Evolutionary conservation across 2,797 vertebrate genomes (phyloP), one percentile per base, ranked within the genome.

Genomic region (Hypotaenidia okinawae): DNA sequence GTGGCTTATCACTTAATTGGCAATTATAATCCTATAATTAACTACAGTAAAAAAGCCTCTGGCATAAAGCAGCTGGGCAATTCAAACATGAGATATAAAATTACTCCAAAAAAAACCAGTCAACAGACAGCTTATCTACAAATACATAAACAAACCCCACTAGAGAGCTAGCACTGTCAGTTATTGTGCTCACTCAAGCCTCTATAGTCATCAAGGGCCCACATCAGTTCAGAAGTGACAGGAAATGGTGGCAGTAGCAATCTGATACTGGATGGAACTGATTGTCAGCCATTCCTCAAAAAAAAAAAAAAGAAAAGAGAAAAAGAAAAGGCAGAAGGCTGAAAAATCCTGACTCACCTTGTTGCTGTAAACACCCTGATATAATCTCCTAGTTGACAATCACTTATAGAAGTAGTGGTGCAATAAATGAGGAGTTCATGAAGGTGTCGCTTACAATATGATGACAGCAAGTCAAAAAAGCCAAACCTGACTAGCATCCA

Each of bases 21-120:
- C 76, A 96, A 95, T 97, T 97, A 96, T 70, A 96, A 93, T 87
- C 54, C 87, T 95, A 95, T 96, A 92, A 96, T 97, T 94, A 96
- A 76, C 52, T 87, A 92, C 70, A 92, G 72, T 58, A 84, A 87
- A 93, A 94, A 93, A 54, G 45, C 45, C 85, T 94, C 84, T 79
- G 28, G 62, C 94, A 96, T 91, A 89, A 87, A 86, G 55, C 68
- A 89, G 67, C 27, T 76, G 47, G 81, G 52, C 63, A 79, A 82
- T 94, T 55, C 84, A 72, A 95, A 92, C 79, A 68, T 4, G 24
- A 92, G 73, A 70, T 43, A 86, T 5, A 39, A 35, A 62, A 80
- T 90, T 51, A 59, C 39, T 85, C 47, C 51, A 84, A 43, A 92
- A 92, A 92, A 45, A 27, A 37, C 37, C 55, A 69, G 49, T 37